Evolutionary conservation across 2,888 invertebrate genomes (phyloP).

Genomic region (Syrphus vitripennis): DNA sequence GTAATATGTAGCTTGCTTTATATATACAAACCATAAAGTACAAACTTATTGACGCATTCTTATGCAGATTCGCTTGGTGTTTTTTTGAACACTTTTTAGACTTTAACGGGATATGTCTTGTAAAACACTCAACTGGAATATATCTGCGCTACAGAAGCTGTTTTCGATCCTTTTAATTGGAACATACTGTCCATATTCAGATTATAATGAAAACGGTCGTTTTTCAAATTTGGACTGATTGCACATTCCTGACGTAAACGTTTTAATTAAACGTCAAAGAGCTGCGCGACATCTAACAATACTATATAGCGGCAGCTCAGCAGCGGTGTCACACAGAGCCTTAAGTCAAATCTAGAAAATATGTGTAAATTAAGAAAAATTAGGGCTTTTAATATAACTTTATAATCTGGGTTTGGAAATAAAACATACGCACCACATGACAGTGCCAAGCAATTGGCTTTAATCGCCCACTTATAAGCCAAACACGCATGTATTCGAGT

Average conservation of each 20-base stretch:
- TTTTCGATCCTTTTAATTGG: conserved; percentile 53
- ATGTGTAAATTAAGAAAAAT: conserved; percentile 14
- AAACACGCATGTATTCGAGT: background rate
- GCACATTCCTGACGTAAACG: conserved; percentile 30
- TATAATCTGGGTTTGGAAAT: background rate
- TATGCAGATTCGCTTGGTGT: conserved; percentile 56
- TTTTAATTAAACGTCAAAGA: conserved; percentile 47
- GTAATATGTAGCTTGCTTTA: background rate
- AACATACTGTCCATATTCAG: conserved; percentile 26
- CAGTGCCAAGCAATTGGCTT: conserved; percentile 18
- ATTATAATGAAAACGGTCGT: background rate
- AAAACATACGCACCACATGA: background rate
- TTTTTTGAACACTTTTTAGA: background rate
- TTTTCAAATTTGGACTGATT: conserved; percentile 13
- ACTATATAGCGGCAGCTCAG: background rate
- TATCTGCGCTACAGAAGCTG: conserved; percentile 30
- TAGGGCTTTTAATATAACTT: conserved; percentile 1
- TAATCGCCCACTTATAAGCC: conserved; percentile 65
- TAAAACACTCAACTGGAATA: conserved; percentile 28
- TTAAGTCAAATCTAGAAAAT: background rate
- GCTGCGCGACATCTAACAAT: background rate
- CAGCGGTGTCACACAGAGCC: conserved; percentile 11
- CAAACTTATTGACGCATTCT: conserved; percentile 38
- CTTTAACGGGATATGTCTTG: conserved; percentile 28
- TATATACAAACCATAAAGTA: conserved; percentile 1